Evolutionary conservation across 2,888 invertebrate species (phyloP).

Genomic region (Psylliodes chrysocephalus): DNA sequence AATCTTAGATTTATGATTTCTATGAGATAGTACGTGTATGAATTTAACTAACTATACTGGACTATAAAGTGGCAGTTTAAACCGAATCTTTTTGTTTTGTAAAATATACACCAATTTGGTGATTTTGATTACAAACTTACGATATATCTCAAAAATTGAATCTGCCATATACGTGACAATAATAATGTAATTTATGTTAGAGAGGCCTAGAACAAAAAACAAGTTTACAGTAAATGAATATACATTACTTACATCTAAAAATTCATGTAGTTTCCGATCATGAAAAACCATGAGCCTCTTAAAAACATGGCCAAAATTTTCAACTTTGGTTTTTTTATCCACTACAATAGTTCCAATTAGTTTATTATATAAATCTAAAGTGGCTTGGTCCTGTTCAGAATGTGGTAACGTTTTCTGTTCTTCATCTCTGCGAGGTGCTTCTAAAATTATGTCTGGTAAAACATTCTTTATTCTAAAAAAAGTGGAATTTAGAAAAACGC

Average conservation of each 20-base stretch:
- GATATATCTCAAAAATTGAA: not conserved
- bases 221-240: too few relatives aligned
- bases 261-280: slow-evolving; percentile 46
- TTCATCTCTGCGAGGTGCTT: slow-evolving; percentile 30
- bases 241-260: slow-evolving; percentile 45
- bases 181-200: not conserved
- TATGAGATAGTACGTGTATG: too few relatives aligned
- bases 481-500: not conserved
- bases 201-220: too few relatives aligned
- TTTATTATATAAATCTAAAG: slow-evolving; percentile 46
- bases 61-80: too few relatives aligned
- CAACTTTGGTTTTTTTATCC: slow-evolving; percentile 50
- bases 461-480: slow-evolving; percentile 49
- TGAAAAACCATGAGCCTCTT: slow-evolving; percentile 50
- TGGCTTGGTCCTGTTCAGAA: slow-evolving; percentile 45
- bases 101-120: too few relatives aligned
- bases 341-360: slow-evolving; percentile 43
- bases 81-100: too few relatives aligned
- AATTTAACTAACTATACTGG: too few relatives aligned
- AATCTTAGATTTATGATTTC: too few relatives aligned
- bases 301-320: slow-evolving; percentile 51
- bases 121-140: not conserved
- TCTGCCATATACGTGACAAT: too few relatives aligned
- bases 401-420: slow-evolving; percentile 40
- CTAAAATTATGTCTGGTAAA: slow-evolving; percentile 48